Base-by-base conservation (phyloP, 2,113 vertebrate genomes). In the Tupaia chinensis region DNA sequence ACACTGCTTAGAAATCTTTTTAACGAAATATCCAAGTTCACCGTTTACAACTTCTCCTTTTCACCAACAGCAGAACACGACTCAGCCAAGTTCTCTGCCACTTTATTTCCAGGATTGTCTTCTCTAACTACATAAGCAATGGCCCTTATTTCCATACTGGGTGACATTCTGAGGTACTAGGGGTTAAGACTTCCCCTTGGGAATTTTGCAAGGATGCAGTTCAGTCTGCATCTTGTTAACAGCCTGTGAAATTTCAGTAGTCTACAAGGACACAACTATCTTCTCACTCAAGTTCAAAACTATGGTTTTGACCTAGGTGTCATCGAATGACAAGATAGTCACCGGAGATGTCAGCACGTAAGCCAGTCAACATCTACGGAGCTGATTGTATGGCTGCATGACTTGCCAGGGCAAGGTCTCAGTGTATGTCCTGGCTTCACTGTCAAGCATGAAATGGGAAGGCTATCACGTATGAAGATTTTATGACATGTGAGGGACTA, bases 11-110 rank as follows among this genome's bases (percentile, higher is more conserved):
- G 72, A 60, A 65, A 87, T 82, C 66, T n/a, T 44, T 65, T 86
- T 44, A 53, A 32, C 7, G 56, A 78, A 85, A 76, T 90, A 74
- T 68, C 29, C 12, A 74, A 34, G 22, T 63, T 88, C n/a, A 63
- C 69, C 10, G 15, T 34, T 87, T 91, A 58, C 27, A 66, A 76
- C 34, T 74, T 88, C 19, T 85, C 17, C n/a, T 87, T 96, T 91
- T 5, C 16, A 22, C 34, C 69, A 68, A 61, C 60, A 74, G 29
- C 25, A 72, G 19, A 89, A 65, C 11, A 79, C 29, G 74, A 29
- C 69, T 74, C 29, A 91, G 73, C 15, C 65, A 74, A 80, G 44
- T 69, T 92, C 13, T 79, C 60, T 85, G 54, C 16, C 14, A 80
- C 56, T 79, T 84, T 69, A 7, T 79, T 60, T 34, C 60, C 70